These are phyloP conservation scores for Eurystomus gularis DNA, from an alignment of 2,113 vertebrate species.

Conservation along the genomic window DNA sequence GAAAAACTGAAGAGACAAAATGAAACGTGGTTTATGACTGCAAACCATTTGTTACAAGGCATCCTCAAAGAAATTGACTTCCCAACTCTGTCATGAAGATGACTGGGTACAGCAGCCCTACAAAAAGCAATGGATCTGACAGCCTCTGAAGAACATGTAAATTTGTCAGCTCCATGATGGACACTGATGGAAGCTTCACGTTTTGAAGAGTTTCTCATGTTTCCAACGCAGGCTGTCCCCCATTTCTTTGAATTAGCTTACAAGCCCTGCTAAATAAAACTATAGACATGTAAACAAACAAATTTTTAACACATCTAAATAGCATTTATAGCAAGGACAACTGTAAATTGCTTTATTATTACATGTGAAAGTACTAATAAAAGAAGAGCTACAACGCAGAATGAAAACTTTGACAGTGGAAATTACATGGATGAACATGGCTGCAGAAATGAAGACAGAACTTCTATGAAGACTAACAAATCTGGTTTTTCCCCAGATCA, in stretches of 20 bases:
- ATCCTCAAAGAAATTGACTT: not conserved
- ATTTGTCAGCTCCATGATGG: not conserved
- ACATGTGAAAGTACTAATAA: not conserved
- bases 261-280: not conserved
- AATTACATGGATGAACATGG: not conserved
- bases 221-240: not conserved
- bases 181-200: not conserved
- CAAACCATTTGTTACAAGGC: not conserved
- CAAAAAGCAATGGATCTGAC: not conserved
- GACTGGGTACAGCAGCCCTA: not conserved
- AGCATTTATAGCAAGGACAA: not conserved
- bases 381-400: not conserved
- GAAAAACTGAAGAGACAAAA: not conserved
- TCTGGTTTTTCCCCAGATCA: not conserved
- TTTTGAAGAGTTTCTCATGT: not conserved
- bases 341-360: not conserved
- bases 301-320: not conserved
- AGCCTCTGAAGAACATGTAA: not conserved
- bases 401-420: not conserved
- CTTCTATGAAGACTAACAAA: not conserved
- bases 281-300: not conserved
- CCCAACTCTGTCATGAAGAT: not conserved
- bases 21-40: not conserved
- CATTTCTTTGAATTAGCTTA: not conserved
- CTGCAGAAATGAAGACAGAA: not conserved